Conservation (phyloP, 2,113 vertebrate species). For the Pseudorectes ferrugineus region DNA sequence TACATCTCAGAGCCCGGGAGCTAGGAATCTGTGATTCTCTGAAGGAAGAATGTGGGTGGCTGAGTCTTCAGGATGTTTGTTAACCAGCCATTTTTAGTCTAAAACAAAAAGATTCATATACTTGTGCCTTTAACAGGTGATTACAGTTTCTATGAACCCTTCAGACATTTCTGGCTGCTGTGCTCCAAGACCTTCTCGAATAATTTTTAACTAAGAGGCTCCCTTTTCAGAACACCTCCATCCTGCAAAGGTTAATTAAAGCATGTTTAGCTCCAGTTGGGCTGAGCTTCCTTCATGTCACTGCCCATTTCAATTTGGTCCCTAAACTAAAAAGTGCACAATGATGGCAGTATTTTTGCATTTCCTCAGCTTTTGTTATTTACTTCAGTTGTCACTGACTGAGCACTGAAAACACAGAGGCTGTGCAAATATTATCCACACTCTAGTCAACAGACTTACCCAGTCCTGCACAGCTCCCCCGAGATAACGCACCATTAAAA, state of each 20-base stretch:
- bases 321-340: constrained; percentile 3
- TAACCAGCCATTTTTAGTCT: constrained; percentile 38
- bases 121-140: constrained; percentile 51
- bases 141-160: constrained; percentile 51
- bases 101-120: constrained; percentile 40
- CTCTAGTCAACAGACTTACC: not conserved
- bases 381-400: not conserved
- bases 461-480: not conserved
- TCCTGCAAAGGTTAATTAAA: constrained; percentile 52
- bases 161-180: constrained; percentile 26
- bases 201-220: constrained; percentile 52
- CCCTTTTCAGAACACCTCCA: constrained; percentile 42
- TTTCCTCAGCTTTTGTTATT: not conserved
- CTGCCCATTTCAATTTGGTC: constrained; percentile 24
- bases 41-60: constrained; percentile 64
- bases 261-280: constrained; percentile 42
- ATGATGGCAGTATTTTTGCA: not conserved
- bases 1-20: constrained; percentile 57
- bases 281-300: constrained; percentile 44
- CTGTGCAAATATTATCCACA: not conserved
- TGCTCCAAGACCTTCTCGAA: constrained; percentile 26
- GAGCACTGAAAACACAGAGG: not conserved
- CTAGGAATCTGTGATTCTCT: constrained; percentile 62
- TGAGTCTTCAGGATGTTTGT: constrained; percentile 61
- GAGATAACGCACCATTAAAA: not conserved